Percentiles rank a stretch among this genome's conserved stretches.
These are phyloP conservation scores for Rhagium mordax DNA, from an alignment of 2,888 invertebrate species.

Conservation along the genomic window DNA sequence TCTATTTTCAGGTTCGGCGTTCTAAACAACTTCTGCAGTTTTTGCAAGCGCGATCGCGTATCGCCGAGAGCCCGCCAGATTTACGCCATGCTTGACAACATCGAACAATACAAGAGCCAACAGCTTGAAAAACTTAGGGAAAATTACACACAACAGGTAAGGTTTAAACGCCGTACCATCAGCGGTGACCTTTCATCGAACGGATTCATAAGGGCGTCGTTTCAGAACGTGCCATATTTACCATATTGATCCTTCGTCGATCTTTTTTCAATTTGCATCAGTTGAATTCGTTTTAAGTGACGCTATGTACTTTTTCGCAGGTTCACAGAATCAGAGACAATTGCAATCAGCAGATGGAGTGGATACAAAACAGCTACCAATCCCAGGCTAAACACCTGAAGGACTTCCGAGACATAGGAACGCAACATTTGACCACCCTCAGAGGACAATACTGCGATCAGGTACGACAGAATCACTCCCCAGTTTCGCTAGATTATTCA, in stretches of 20 bases:
- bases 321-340: conserved; percentile 94
- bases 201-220: neutral
- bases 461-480: conserved; percentile 72
- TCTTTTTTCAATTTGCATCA: neutral
- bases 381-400: conserved; percentile 88
- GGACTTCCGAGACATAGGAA: conserved; percentile 93
- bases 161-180: neutral
- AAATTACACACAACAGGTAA: conserved; percentile 92
- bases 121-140: conserved; percentile 91
- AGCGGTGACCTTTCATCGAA: conserved; percentile 26
- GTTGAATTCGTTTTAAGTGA: no score
- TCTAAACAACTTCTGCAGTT: conserved; percentile 82
- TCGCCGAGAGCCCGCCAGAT: conserved; percentile 88
- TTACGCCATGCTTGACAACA: conserved; percentile 90
- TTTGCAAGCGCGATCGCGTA: conserved; percentile 79
- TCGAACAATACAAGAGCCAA: conserved; percentile 91
- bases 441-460: conserved; percentile 95
- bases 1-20: conserved; percentile 77
- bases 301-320: no score
- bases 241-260: no score
- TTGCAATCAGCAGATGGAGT: conserved; percentile 94
- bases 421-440: conserved; percentile 87
- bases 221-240: neutral
- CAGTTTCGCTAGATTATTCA: neutral
- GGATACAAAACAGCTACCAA: conserved; percentile 93